Percentiles rank a stretch among this genome's conserved stretches.
Evolutionary conservation across 2,113 vertebrate species (phyloP).

Genomic region (Oryzias woworae): DNA sequence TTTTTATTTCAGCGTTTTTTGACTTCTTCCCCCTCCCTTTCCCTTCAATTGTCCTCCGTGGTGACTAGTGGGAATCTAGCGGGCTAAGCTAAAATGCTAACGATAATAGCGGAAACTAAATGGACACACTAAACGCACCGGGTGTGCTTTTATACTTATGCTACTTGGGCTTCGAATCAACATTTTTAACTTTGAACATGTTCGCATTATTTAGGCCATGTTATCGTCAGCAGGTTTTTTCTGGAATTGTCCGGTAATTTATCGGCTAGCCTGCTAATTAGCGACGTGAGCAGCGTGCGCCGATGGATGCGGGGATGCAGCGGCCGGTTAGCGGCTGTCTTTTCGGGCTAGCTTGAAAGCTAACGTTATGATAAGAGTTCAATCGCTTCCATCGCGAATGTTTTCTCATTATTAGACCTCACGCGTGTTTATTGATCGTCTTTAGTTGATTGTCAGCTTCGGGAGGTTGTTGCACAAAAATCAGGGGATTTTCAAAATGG

Average conservation of each 20-base stretch:
- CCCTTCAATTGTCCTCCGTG: conserved; percentile 69
- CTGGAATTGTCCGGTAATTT: conserved; percentile 20
- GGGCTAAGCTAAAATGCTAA: conserved; percentile 61
- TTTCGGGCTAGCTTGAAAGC: conserved; percentile 42
- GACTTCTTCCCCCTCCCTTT: conserved; percentile 25
- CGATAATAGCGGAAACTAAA: conserved; percentile 24
- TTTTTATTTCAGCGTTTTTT: conserved; percentile 40
- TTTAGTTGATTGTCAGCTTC: conserved; percentile 67
- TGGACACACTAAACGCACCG: not conserved
- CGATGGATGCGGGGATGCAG: conserved; percentile 63
- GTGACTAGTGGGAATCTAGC: conserved; percentile 55
- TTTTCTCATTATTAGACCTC: conserved; percentile 11
- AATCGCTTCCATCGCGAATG: conserved; percentile 33
- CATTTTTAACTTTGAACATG: not conserved
- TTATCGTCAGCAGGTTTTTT: conserved; percentile 4
- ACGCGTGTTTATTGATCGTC: conserved; percentile 39
- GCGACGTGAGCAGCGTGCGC: conserved; percentile 50
- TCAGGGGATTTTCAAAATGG: conserved; percentile 75
- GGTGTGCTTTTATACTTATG: not conserved
- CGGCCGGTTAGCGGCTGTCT: conserved; percentile 47
- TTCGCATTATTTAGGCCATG: not conserved
- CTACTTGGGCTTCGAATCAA: too few species aligned
- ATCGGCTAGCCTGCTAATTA: conserved; percentile 58
- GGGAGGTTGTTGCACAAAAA: conserved; percentile 64
- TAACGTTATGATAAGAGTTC: conserved; percentile 48